Evolutionary conservation across 2,797 vertebrate species (phyloP), one percentile per base, ranked within the genome.

Genomic region (Neostethus bicornis): DNA sequence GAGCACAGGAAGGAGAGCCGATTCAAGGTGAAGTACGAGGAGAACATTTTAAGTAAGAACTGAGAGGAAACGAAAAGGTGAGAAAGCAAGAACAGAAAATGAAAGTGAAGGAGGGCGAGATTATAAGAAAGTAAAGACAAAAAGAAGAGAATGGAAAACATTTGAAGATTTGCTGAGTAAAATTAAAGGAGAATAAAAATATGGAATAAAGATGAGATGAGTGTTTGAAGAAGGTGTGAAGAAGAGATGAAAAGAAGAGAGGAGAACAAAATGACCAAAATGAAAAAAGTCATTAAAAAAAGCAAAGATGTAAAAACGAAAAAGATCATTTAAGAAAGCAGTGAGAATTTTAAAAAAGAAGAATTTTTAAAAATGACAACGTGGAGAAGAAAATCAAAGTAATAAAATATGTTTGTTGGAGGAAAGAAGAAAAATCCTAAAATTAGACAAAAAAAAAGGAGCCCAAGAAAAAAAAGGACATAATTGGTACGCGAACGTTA

Each of bases 11-110:
- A 78, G 74, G 61, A 66, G 81, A 85, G 72, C 68, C 37, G 79
- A 74, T 59, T 89, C 87, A 90, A 89, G 89, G 86, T 90, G 89
- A 89, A 84, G 58, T 75, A 74, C 68, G 42, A 70, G 60, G 67
- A 62, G 70, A 83, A 72, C 80, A 86, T 83, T 66, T 81, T 85
- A 88, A 90, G 81, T 66, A 52, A 68, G 65, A 61, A 61, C 7
- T 2, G 20, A 24, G 29, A 24, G 31, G 19, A 51, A 5, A 17
- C 24, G 23, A 50, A 26, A 19, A n/a, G 8, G 7, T n/a, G 10
- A 8, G 13, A 20, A 4, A 0, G 24, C 31, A 31, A 31, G 2
- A 4, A 12, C 34, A 24, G n/a, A 21, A 29, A 13, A 13, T 2
- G 9, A 3, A 11, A 11, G 25, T 7, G 9, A 13, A 14, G 7